Evolutionary conservation across 2,113 vertebrate species (phyloP), one percentile per base, ranked within the genome.

Genomic region (Lophura nycthemera): DNA sequence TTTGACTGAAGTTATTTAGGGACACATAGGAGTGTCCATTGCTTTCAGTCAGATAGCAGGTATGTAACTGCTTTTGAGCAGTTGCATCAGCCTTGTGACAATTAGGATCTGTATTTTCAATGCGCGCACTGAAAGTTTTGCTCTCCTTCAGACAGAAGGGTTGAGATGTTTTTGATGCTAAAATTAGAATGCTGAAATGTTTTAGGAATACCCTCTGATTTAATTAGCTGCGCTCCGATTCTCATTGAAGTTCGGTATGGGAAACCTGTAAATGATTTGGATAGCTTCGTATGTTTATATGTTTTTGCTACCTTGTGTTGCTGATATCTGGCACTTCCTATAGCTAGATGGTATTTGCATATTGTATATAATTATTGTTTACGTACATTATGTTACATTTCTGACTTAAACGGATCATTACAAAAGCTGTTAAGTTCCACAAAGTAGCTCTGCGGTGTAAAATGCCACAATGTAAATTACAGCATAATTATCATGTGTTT

Each of bases 371-470:
- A 73, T 83, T 87, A 61, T 76, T 80, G 13, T 80, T 80, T 77
- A 63, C 27, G 19, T 25, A 82, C 50, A 92, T 79, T 69, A 91
- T 48, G 30, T 89, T 83, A 82, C 45, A 66, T 73, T 94, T 87
- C 87, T 94, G 60, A 66, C 75, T 93, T 66, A 76, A 88, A 86
- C 24, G 10, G 77, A 88, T 88, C 18, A n/a, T 71, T 80, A 61
- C 25, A 52, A 56, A 83, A 88, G 72, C 34, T 72, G 43, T 57
- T 52, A 91, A 92, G 73, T 95, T 61, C 43, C 76, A 88, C 30
- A 67, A 72, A 94, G 85, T 24, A 88, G 45, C 72, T 94, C 72
- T 86, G 64, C 40, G 29, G 57, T 25, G 52, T 86, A 60, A 91
- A 95, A 86, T 4, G 20, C 29, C 40, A 43, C 24, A 52, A 86